Conservation (phyloP, 2,797 vertebrate genomes). For the Morus bassanus region DNA sequence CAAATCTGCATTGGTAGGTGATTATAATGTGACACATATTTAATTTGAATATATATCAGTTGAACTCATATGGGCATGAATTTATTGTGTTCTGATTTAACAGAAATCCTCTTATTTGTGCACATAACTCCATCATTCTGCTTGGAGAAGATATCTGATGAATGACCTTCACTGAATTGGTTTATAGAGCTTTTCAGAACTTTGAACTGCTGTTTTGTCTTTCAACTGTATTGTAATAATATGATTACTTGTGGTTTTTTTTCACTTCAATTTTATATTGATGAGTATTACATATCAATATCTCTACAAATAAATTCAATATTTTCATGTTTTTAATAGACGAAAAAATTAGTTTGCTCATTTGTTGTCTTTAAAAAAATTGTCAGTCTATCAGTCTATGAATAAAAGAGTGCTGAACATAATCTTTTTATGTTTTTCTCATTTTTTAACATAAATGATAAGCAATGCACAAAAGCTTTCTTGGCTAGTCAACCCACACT, state of each 20-base stretch:
- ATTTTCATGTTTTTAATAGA: background rate
- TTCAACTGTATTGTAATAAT: background rate
- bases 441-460: background rate
- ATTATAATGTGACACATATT: background rate
- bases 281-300: background rate
- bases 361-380: background rate
- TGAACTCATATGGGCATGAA: background rate
- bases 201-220: background rate
- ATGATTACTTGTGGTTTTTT: background rate
- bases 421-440: background rate
- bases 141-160: background rate
- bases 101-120: background rate
- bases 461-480: background rate
- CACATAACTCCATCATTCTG: background rate
- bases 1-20: background rate
- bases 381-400: background rate
- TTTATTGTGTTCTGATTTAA: background rate
- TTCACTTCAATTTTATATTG: background rate
- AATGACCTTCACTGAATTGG: background rate
- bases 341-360: rapidly evolving
- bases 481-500: background rate
- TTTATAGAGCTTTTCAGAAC: background rate
- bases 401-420: background rate
- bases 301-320: background rate
- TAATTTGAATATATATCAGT: background rate